A percentile compares a stretch with the other conserved stretches of the same genome.
These are phyloP conservation scores for Rhabdomys pumilio DNA, from an alignment of 2,797 vertebrate genomes.

Conservation along the genomic window DNA sequence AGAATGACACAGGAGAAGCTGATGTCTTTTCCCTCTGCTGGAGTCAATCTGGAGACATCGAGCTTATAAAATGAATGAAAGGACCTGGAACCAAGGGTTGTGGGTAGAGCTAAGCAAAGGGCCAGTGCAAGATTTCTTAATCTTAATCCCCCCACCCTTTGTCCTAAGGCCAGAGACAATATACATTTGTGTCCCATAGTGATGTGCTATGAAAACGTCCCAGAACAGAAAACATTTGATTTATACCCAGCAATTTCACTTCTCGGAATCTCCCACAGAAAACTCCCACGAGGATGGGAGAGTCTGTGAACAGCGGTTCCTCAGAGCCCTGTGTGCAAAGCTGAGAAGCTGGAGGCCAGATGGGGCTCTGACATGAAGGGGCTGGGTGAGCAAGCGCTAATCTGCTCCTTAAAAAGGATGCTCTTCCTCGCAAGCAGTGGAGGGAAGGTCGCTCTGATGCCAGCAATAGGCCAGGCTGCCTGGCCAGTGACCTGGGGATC, in stretches of 20 bases:
- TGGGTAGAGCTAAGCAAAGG: neutral
- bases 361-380: constrained; percentile 46
- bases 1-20: constrained; percentile 83
- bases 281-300: neutral
- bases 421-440: neutral
- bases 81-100: neutral
- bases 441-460: neutral
- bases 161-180: constrained; percentile 63
- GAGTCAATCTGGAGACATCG: constrained; percentile 78
- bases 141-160: neutral
- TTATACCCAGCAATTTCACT: constrained; percentile 43
- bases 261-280: constrained; percentile 74
- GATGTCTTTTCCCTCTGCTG: constrained; percentile 85
- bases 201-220: constrained; percentile 28
- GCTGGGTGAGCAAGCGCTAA: neutral
- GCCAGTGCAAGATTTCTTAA: neutral
- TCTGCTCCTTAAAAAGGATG: neutral
- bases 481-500: neutral
- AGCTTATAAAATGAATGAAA: constrained; percentile 79
- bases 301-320: neutral
- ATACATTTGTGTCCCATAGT: constrained; percentile 19
- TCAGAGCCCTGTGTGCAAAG: neutral
- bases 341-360: neutral
- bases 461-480: too few relatives aligned
- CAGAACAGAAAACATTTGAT: constrained; percentile 58